Evolutionary conservation across 2,888 invertebrate genomes (phyloP).

Genomic region (Hyppa rectilinea): DNA sequence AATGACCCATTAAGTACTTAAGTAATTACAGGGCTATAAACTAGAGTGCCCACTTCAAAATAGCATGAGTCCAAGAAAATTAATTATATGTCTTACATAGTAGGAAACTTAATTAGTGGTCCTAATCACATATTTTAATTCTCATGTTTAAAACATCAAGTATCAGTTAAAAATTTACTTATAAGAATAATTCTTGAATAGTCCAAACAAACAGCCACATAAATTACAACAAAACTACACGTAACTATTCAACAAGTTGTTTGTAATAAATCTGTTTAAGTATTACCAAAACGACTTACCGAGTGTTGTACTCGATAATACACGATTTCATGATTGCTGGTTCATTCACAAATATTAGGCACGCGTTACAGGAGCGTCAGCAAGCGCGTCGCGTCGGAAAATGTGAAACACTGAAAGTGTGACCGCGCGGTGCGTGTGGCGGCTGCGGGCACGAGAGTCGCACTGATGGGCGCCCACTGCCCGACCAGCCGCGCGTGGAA

Average conservation of each 20-base stretch:
- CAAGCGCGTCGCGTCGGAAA: slow-evolving; percentile 51
- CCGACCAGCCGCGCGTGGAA: slow-evolving; percentile 22
- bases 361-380: slow-evolving; percentile 39
- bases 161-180: slow-evolving; percentile 20
- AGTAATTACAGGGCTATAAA: slow-evolving; percentile 28
- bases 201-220: slow-evolving; percentile 20
- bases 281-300: slow-evolving; percentile 56
- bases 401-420: slow-evolving; percentile 40
- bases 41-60: slow-evolving; percentile 5
- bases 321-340: slow-evolving; percentile 56
- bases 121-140: background rate
- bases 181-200: slow-evolving; percentile 19
- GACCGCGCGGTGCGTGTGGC: slow-evolving; percentile 58
- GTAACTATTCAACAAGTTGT: slow-evolving; percentile 40
- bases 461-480: slow-evolving; percentile 59
- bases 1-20: slow-evolving; percentile 4
- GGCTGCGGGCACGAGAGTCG: slow-evolving; percentile 54
- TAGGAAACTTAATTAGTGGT: background rate
- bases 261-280: slow-evolving; percentile 32
- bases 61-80: slow-evolving; percentile 9
- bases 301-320: slow-evolving; percentile 45
- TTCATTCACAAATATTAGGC: slow-evolving; percentile 55
- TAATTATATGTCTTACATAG: slow-evolving; percentile 3
- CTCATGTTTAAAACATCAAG: background rate
- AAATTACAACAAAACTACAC: slow-evolving; percentile 22